phyloP scores from a whole-genome alignment of 2,113 vertebrate genomes.

The Dermatemys mawii region DNA sequence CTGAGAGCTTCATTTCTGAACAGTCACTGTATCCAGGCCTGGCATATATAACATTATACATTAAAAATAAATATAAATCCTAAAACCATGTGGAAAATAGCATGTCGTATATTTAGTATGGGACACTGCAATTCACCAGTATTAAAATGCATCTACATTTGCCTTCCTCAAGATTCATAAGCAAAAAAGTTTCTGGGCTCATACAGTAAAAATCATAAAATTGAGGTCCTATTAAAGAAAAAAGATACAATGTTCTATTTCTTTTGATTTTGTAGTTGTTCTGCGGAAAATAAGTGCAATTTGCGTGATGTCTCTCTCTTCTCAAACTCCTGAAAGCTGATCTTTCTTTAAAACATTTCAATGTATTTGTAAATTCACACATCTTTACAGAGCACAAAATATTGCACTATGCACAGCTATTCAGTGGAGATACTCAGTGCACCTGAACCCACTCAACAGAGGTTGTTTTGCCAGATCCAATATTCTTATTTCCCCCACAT shows the following conservation, averaged over 20 bases:
- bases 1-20: background rate
- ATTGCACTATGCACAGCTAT: background rate
- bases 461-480: background rate
- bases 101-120: background rate
- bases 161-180: background rate
- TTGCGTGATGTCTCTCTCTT: background rate
- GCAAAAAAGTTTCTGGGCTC: background rate
- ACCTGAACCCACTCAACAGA: background rate
- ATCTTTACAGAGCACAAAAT: background rate
- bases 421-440: background rate
- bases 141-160: background rate
- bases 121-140: background rate
- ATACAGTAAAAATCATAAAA: constrained; percentile 1
- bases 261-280: constrained; percentile 9
- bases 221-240: background rate
- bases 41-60: background rate
- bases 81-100: constrained; percentile 3
- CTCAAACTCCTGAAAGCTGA: constrained; percentile 10
- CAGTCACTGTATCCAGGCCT: background rate
- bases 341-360: constrained; percentile 26
- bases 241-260: background rate
- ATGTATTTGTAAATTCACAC: constrained; percentile 51
- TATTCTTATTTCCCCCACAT: background rate
- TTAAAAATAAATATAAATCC: background rate
- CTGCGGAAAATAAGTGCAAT: constrained; percentile 11